These are phyloP conservation scores for Agrypnia vestita DNA, from an alignment of 1,140 invertebrate genomes.

Conservation along the genomic window DNA sequence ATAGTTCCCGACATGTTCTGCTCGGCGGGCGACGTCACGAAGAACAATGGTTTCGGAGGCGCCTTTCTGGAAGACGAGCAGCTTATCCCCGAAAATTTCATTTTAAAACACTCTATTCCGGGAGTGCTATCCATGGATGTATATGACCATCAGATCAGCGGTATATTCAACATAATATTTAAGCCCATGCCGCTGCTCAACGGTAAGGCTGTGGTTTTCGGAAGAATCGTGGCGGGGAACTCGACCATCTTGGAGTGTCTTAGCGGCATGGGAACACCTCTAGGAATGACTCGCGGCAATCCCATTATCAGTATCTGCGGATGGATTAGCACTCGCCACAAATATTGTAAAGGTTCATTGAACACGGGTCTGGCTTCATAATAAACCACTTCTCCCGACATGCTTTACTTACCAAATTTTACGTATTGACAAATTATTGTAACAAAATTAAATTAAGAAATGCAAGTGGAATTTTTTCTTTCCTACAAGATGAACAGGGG, in stretches of 20 bases:
- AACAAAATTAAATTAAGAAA: no score
- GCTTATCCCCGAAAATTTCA: constrained; percentile 63
- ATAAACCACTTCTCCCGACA: no score
- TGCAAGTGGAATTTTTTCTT: no score
- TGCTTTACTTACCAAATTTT: no score
- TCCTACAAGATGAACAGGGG: no score
- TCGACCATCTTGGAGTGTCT: constrained; percentile 21
- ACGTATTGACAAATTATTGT: no score
- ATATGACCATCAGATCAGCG: constrained; percentile 64
- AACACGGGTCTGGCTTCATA: constrained; percentile 11
- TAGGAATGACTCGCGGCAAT: constrained; percentile 36
- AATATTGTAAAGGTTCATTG: constrained; percentile 8
- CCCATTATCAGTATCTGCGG: constrained; percentile 26
- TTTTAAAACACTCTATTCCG: constrained; percentile 68
- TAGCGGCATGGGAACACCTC: constrained; percentile 38
- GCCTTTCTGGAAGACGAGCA: constrained; percentile 62
- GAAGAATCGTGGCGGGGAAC: constrained; percentile 60
- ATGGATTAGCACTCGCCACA: constrained; percentile 19
- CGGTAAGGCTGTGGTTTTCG: constrained; percentile 69
- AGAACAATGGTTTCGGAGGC: constrained; percentile 69
- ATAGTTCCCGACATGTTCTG: constrained; percentile 69
- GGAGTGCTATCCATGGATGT: constrained; percentile 70
- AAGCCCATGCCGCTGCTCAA: constrained; percentile 69
- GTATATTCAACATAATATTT: constrained; percentile 71
- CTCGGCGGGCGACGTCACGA: constrained; percentile 67